These are phyloP conservation scores for Pseudanteris insignis DNA, from an alignment of 2,888 invertebrate species.

Conservation along the genomic window DNA sequence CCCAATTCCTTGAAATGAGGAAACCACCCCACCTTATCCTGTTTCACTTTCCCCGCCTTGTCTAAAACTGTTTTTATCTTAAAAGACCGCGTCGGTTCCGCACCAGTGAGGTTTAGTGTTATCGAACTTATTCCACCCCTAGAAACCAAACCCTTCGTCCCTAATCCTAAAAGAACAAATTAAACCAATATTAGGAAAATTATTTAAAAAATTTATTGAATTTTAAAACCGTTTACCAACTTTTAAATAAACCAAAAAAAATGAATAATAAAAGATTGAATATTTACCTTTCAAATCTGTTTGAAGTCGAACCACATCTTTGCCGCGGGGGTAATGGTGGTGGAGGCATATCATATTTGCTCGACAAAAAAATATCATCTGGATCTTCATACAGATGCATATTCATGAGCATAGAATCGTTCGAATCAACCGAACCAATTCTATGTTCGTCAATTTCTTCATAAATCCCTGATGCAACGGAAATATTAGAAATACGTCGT, in stretches of 20 bases:
- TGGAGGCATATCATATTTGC: conserved; percentile 54
- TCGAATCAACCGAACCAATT: conserved; percentile 25
- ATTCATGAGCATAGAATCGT: conserved; percentile 26
- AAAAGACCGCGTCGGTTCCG: no score
- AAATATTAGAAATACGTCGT: conserved; percentile 71
- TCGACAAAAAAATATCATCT: conserved; percentile 58
- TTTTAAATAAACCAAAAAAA: not conserved
- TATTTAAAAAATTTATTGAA: no score
- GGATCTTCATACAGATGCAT: conserved; percentile 63
- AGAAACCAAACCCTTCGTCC: no score
- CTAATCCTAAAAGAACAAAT: no score
- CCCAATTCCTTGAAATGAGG: no score
- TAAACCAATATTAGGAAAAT: no score
- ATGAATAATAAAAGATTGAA: conserved; percentile 7
- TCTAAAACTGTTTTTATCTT: no score
- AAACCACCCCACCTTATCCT: no score
- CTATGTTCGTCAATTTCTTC: conserved; percentile 72
- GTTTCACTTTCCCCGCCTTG: no score
- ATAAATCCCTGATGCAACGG: conserved; percentile 75
- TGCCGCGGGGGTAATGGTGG: conserved; percentile 68
- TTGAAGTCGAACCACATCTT: conserved; percentile 53
- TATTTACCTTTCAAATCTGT: conserved; percentile 52
- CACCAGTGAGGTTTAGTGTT: no score
- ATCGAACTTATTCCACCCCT: no score
- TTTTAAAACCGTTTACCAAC: no score